Evolutionary conservation across 2,888 invertebrate genomes (phyloP), one percentile per base, ranked within the genome.

Genomic region (Sphecodes monilicornis): DNA sequence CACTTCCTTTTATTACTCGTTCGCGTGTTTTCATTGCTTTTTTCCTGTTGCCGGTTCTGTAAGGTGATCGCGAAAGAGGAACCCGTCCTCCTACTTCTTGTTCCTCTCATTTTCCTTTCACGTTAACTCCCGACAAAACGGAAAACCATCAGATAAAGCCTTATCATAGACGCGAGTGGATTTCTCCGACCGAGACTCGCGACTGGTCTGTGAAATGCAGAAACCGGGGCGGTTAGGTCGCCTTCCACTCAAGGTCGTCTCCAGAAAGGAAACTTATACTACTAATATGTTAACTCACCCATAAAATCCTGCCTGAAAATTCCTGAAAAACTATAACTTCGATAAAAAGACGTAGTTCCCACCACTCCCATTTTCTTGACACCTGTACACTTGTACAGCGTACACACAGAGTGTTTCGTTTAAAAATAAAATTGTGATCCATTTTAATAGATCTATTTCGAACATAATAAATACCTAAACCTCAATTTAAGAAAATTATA

Each of bases 241-340:
- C 69, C 86, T 86, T 88, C 84, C 84, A 85, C 80, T 84, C 91
- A 90, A 90, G 90, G 89, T 86, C 87, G 86, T 60, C 74, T 85
- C 87, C 79, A 82, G 84, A 89, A 90, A 91, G 90, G 85, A 88
- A 87, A 87, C 86, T 86, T 78, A 73, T 72, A 50, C 29, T 10
- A 64, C 64, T 36, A 32, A 32, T 18, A 32, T 10, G 18, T 64
- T 18, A 32, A 64, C 16, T 32, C 32, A 18, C 2, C 57, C 18
- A 32, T 64, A 64, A 64, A 22, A 50, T 50, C 50, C 22, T 5
- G 22, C 46, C 18, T 46, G 50, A 50, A 50, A 22, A 50, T 50
- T 50, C 22, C 50, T 50, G 22, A 50, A 22, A 22, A 22, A 50
- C 50, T 22, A 1, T 8, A 22, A 18, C 2, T 22, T 22, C 50